Evolutionary conservation across 2,888 invertebrate species (phyloP).

Genomic region (Sarcophaga variegata): DNA sequence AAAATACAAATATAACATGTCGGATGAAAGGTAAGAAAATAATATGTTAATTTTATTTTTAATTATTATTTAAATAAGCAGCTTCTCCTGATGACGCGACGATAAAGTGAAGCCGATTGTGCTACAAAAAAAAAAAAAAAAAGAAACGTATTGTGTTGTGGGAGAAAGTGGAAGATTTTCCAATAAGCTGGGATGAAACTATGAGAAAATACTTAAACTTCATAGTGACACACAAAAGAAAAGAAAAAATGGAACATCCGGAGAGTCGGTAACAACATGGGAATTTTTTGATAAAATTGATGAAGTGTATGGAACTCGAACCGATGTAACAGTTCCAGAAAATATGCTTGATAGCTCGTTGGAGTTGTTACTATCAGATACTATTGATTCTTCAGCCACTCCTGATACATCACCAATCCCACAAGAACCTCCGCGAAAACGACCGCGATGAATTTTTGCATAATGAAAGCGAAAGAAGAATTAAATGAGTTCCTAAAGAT

Average conservation of each 20-base stretch:
- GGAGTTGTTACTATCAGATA: background rate
- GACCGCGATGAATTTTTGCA: background rate
- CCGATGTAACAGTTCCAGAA: slow-evolving; percentile 36
- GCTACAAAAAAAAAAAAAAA: background rate
- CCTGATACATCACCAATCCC: no score
- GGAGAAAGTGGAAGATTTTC: slow-evolving; percentile 46
- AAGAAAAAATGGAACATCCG: slow-evolving; percentile 5
- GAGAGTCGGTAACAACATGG: slow-evolving; percentile 54
- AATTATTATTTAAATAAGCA: slow-evolving; percentile 2
- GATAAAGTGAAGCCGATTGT: slow-evolving; percentile 23
- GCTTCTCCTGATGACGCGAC: slow-evolving; percentile 11
- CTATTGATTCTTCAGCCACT: background rate
- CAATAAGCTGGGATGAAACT: slow-evolving; percentile 52
- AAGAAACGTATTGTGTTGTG: slow-evolving; percentile 42
- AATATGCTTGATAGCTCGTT: background rate
- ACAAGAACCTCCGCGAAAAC: no score
- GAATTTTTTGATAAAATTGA: slow-evolving; percentile 54
- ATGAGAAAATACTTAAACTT: slow-evolving; percentile 57
- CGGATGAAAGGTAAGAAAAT: slow-evolving; percentile 8
- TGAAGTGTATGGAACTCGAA: slow-evolving; percentile 38
- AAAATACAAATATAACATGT: background rate
- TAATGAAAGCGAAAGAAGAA: slow-evolving; percentile 31
- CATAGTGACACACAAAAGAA: slow-evolving; percentile 59
- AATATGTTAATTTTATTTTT: background rate
- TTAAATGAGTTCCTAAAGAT: slow-evolving; percentile 17